Conservation (phyloP, 2,797 vertebrate genomes). For the Apodemus agrarius region DNA sequence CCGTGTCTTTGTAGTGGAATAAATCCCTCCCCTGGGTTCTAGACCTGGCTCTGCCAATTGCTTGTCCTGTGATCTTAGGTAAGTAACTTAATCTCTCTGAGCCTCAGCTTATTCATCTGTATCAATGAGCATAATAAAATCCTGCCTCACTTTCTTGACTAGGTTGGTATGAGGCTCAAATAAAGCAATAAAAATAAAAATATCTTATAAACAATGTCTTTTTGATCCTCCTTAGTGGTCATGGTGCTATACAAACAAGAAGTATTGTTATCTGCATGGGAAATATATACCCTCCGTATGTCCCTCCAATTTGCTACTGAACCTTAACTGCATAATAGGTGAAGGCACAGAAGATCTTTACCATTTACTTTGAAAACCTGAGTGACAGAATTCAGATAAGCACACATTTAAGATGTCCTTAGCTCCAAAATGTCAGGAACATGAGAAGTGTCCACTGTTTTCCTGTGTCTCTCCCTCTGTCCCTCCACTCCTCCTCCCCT, state of each 20-base stretch:
- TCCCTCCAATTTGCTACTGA: neutral
- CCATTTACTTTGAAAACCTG: conserved; percentile 25
- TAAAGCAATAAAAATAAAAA: conserved; percentile 62
- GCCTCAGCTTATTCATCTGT: conserved; percentile 54
- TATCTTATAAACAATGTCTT: conserved; percentile 35
- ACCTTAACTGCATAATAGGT: neutral
- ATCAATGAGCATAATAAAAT: conserved; percentile 34
- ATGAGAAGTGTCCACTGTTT: conserved; percentile 12
- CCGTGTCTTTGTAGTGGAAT: conserved; percentile 82
- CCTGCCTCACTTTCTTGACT: conserved; percentile 14
- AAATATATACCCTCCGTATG: neutral
- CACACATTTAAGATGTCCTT: neutral
- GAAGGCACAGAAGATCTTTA: neutral
- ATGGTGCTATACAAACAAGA: conserved; percentile 35
- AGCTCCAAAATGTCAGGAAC: neutral
- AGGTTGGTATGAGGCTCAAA: conserved; percentile 59
- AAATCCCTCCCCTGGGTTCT: conserved; percentile 72
- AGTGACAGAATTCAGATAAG: conserved; percentile 45
- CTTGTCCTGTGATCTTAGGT: conserved; percentile 75
- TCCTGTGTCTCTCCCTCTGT: accelerated
- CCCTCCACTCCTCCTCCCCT: too few relatives aligned
- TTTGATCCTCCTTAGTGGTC: conserved; percentile 27
- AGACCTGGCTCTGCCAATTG: conserved; percentile 76
- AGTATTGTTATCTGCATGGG: neutral
- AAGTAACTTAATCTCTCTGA: conserved; percentile 72